phyloP scores from a whole-genome alignment of 2,888 invertebrate species.

The Alcis repandata region DNA sequence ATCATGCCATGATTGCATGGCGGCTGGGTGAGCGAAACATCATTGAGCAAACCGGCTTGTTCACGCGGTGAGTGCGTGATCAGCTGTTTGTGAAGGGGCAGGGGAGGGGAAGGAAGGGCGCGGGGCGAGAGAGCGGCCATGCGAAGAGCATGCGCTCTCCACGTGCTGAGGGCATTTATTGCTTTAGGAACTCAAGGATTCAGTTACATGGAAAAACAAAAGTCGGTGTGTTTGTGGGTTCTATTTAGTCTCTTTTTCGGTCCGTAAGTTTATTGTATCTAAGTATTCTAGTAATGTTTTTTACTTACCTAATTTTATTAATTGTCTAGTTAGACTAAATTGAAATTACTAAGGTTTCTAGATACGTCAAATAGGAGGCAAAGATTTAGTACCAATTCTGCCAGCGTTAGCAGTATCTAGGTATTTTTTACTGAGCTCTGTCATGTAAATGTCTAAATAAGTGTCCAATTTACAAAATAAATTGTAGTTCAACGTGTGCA shows the following conservation, averaged over 20 bases:
- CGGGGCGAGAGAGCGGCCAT: constrained; percentile 55
- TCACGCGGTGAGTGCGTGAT: constrained; percentile 72
- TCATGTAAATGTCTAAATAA: no score
- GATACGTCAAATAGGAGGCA: no score
- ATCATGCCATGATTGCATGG: neutral
- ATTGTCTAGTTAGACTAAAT: no score
- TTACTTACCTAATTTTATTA: no score
- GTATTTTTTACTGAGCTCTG: no score
- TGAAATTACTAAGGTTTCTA: no score
- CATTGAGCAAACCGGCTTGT: constrained; percentile 41
- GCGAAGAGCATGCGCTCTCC: constrained; percentile 75
- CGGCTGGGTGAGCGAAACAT: constrained; percentile 53
- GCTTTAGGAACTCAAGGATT: constrained; percentile 49
- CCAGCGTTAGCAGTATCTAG: no score
- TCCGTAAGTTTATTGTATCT: no score
- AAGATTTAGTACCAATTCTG: no score
- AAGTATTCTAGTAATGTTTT: no score
- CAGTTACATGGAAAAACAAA: neutral
- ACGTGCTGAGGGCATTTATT: constrained; percentile 77
- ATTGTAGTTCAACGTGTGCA: constrained; percentile 33
- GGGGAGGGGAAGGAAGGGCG: constrained; percentile 47
- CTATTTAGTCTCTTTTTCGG: neutral
- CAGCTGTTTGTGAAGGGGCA: constrained; percentile 58
- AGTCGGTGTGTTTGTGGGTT: no score
- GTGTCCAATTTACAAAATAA: neutral